Conservation (phyloP, 2,797 vertebrate genomes). For the Catharus ustulatus region DNA sequence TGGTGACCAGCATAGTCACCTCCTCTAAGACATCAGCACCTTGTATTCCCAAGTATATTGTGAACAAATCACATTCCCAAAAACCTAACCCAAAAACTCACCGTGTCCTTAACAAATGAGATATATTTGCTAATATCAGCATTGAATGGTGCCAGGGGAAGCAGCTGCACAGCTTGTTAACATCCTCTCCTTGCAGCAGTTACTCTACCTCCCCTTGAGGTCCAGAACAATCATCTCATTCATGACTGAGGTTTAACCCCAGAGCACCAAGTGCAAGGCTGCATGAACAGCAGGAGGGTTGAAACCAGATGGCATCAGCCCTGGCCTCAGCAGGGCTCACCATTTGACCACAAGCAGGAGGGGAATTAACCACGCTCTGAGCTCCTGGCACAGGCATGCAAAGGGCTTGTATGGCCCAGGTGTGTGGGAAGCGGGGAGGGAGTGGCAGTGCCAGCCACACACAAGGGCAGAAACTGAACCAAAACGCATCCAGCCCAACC, state of each 20-base stretch:
- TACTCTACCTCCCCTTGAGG: background rate
- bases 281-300: background rate
- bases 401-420: accelerated
- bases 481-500: accelerated
- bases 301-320: background rate
- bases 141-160: background rate
- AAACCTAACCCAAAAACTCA: background rate
- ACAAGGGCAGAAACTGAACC: background rate
- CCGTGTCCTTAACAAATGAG: background rate
- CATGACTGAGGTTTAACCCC: background rate
- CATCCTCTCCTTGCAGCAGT: background rate
- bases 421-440: accelerated
- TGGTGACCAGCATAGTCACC: background rate
- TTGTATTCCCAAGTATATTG: background rate
- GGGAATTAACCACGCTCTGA: background rate
- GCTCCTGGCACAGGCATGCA: accelerated
- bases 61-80: accelerated
- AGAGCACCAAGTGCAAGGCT: background rate
- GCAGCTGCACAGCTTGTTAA: background rate
- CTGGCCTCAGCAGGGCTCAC: background rate
- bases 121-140: background rate
- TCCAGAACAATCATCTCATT: background rate
- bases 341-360: background rate
- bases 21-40: background rate
- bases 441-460: accelerated